phyloP scores from a whole-genome alignment of 2,113 vertebrate species.

The Gadus macrocephalus region DNA sequence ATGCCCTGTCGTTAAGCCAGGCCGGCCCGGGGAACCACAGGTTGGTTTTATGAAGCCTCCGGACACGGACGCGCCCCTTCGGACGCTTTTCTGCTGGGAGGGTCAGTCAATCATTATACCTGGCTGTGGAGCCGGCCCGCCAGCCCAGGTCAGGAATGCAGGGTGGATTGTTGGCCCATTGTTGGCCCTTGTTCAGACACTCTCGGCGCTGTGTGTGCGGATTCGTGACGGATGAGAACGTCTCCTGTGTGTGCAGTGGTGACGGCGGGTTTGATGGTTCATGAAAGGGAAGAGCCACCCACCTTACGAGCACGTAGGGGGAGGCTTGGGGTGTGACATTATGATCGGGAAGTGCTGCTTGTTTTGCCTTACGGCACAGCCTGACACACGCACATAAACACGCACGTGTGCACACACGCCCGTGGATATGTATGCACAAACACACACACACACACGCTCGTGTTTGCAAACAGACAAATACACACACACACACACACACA shows the following conservation, averaged over 20 bases:
- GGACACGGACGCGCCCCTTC: constrained; percentile 43
- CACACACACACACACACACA: no score
- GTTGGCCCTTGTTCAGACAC: constrained; percentile 43
- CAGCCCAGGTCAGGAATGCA: constrained; percentile 56
- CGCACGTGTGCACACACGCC: no score
- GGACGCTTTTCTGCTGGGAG: constrained; percentile 31
- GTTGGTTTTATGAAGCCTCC: constrained; percentile 54
- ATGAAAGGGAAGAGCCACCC: no score
- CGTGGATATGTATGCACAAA: background rate
- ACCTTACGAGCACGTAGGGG: no score
- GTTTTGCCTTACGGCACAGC: no score
- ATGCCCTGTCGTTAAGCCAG: constrained; percentile 51
- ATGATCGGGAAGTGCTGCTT: no score
- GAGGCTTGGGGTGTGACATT: no score
- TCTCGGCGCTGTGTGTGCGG: constrained; percentile 35
- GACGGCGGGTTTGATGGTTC: no score
- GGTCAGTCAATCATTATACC: constrained; percentile 69
- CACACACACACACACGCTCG: no score
- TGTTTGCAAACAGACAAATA: no score
- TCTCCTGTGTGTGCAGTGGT: no score
- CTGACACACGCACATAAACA: no score
- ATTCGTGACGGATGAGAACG: constrained; percentile 1
- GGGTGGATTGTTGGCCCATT: constrained; percentile 67
- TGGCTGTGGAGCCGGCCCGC: constrained; percentile 50
- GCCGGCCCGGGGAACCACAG: constrained; percentile 48